These are phyloP conservation scores for Muricea muricata DNA, from an alignment of 92 coral and sea anemone genomes.

Conservation along the genomic window DNA sequence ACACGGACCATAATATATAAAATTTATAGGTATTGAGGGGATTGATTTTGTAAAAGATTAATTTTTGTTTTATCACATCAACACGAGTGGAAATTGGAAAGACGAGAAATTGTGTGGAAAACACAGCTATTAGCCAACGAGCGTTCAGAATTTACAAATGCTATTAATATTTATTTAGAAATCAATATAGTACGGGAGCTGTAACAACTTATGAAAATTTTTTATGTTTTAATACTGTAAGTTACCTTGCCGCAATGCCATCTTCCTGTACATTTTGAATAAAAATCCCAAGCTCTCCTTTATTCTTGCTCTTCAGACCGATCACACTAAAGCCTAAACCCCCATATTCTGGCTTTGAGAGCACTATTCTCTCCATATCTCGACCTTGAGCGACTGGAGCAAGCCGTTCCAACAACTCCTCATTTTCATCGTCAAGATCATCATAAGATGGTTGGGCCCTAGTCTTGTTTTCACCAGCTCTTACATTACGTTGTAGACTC, in stretches of 20 bases:
- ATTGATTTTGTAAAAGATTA: too few relatives aligned
- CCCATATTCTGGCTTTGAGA: conserved; percentile 89
- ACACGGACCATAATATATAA: too few relatives aligned
- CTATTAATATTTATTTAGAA: too few relatives aligned
- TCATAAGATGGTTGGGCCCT: conserved; percentile 11
- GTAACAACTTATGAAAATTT: too few relatives aligned
- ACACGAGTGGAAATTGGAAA: too few relatives aligned
- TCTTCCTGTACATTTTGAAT: conserved; percentile 95
- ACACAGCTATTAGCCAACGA: too few relatives aligned
- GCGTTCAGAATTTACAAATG: too few relatives aligned
- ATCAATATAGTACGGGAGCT: too few relatives aligned
- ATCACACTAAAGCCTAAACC: conserved; percentile 99
- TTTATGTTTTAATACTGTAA: too few relatives aligned
- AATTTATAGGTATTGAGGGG: too few relatives aligned
- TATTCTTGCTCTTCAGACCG: conserved; percentile 95
- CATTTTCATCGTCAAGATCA: conserved; percentile 49
- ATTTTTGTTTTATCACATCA: too few relatives aligned
- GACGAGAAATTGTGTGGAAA: too few relatives aligned
- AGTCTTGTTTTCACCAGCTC: not conserved
- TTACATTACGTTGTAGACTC: conserved; percentile 22
- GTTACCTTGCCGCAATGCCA: conserved; percentile 95
- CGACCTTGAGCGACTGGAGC: conserved; percentile 92
- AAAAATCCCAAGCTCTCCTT: conserved; percentile 96
- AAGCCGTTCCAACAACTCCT: conserved; percentile 76
- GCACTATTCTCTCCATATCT: conserved; percentile 84